Evolutionary conservation across 2,113 vertebrate species (phyloP).

Genomic region (Syngnathoides biaculeatus): DNA sequence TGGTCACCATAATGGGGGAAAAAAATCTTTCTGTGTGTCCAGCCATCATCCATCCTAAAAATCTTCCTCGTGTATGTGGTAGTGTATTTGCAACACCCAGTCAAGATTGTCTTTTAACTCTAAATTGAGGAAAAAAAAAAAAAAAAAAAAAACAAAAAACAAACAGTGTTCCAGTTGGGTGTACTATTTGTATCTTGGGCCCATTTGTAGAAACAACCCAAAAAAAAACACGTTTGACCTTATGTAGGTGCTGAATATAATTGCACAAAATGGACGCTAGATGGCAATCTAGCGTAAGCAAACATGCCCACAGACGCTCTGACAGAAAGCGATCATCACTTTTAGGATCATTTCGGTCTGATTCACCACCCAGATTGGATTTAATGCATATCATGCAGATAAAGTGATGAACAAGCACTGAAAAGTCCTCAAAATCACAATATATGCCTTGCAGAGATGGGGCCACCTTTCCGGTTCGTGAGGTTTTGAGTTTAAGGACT

Average conservation of each 20-base stretch:
- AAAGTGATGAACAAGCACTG: too few relatives aligned
- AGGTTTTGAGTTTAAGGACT: too few relatives aligned
- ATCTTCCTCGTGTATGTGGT: neutral
- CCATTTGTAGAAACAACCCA: neutral
- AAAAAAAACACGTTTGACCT: neutral
- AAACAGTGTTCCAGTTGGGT: neutral
- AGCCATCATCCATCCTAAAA: neutral
- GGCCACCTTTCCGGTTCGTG: too few relatives aligned
- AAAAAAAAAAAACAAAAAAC: neutral
- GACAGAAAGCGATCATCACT: neutral
- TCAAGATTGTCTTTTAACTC: neutral
- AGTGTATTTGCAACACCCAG: neutral
- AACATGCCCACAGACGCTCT: neutral
- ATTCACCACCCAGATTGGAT: too few relatives aligned
- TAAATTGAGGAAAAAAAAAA: too few relatives aligned
- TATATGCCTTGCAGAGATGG: too few relatives aligned
- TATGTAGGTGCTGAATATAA: slow-evolving; percentile 16
- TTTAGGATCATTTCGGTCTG: too few relatives aligned
- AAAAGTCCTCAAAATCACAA: too few relatives aligned
- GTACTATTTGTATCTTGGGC: neutral
- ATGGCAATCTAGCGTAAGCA: slow-evolving; percentile 45
- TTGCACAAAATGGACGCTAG: slow-evolving; percentile 40
- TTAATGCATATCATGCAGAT: too few relatives aligned
- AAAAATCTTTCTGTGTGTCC: neutral
- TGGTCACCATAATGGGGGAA: neutral